phyloP scores from a whole-genome alignment of 2,113 vertebrate genomes.

The Salminus brasiliensis region DNA sequence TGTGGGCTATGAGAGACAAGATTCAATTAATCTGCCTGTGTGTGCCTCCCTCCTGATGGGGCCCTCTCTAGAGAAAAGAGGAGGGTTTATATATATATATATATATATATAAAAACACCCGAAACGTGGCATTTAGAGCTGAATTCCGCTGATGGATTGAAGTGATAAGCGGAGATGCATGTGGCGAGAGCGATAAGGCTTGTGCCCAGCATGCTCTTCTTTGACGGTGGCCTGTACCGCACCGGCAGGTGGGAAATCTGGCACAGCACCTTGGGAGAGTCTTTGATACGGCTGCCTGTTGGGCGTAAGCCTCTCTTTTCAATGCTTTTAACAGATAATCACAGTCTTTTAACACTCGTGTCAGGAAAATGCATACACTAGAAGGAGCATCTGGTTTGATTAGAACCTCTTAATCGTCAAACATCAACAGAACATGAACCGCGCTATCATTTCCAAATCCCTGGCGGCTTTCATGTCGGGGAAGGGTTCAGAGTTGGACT shows the following conservation, averaged over 20 bases:
- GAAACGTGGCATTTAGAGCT: slow-evolving; percentile 52
- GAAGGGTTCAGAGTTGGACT: not conserved
- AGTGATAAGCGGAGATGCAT: slow-evolving; percentile 61
- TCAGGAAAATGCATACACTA: slow-evolving; percentile 18
- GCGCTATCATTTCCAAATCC: slow-evolving; percentile 9
- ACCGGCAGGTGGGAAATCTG: slow-evolving; percentile 59
- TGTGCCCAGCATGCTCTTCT: slow-evolving; percentile 61
- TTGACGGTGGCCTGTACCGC: slow-evolving; percentile 59
- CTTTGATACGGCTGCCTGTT: slow-evolving; percentile 64
- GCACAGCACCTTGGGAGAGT: slow-evolving; percentile 61
- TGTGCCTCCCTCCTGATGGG: slow-evolving; percentile 27
- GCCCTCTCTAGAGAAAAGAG: not conserved
- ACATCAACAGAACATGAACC: slow-evolving; percentile 29
- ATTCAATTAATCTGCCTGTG: slow-evolving; percentile 56
- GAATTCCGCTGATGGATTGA: slow-evolving; percentile 55
- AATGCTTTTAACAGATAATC: slow-evolving; percentile 44
- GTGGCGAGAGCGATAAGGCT: slow-evolving; percentile 69
- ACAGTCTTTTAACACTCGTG: slow-evolving; percentile 6
- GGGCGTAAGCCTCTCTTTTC: slow-evolving; percentile 46
- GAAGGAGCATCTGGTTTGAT: slow-evolving; percentile 23
- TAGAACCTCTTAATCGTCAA: slow-evolving; percentile 25
- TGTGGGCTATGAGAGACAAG: slow-evolving; percentile 43
- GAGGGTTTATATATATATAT: too few relatives aligned
- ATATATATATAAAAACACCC: slow-evolving; percentile 28
- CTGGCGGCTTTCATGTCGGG: not conserved